Evolutionary conservation across 64 coral and sea anemone species (phyloP), one percentile per base, ranked within the genome.

Genomic region (Actinia tenebrosa): DNA sequence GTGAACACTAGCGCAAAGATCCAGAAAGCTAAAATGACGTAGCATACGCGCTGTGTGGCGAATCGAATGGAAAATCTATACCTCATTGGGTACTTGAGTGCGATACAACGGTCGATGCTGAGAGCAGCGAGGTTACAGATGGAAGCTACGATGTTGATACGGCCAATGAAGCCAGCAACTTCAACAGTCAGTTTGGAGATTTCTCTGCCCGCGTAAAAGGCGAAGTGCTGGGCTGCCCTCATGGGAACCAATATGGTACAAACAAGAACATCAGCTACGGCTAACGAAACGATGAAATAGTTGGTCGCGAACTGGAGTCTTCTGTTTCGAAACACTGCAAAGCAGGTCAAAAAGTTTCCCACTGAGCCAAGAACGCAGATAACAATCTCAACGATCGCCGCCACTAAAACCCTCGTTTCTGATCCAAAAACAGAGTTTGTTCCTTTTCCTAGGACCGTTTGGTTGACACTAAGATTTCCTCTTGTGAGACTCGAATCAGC

Each of bases 271-370:
- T 93, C 91, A 3, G 87, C 91, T 45, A 93, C 56, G 42, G 87
- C 71, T 55, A 93, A 71, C 3, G 91, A 93, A n/a, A 85, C 64
- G n/a, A 93, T 84, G 63, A 88, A 93, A 45, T 85, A 93, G 80
- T 93, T 93, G 9, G 89, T 91, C 14, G 84, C 89, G 43, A 91
- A 58, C 85, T 80, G 83, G 10, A 91, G 84, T 62, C 56, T 91
- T 77, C 77, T 78, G 44, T 91, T 91, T 23, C 58, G 52, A 50
- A 91, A 69, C 45, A 86, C 89, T 78, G 91, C 91, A 19, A 84
- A 10, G 47, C 68, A 89, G 7, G 82, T 62, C 16, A 89, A 5
- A 13, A 78, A 68, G 68, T 93, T 93, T 0, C 91, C 91, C 53
- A 83, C 60, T 9, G 87, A 46, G 16, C 80, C 91, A 46, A 83